A percentile compares a stretch with the other conserved stretches of the same genome.
phyloP scores from a whole-genome alignment of 2,797 vertebrate genomes.

The Hypotaenidia okinawae region DNA sequence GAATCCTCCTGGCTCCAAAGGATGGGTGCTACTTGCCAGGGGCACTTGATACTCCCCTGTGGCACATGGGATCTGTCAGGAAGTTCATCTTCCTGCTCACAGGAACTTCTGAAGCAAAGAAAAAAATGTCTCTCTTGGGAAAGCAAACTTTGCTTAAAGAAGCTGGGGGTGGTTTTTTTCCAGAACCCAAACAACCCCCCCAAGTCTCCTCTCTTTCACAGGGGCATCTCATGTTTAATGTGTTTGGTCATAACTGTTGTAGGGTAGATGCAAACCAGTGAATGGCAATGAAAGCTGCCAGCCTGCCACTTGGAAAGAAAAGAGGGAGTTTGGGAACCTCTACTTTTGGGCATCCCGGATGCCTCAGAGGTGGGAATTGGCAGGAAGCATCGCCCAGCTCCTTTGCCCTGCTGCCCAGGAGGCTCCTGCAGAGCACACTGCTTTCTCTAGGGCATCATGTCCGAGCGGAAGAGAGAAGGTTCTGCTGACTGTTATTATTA shows the following conservation, averaged over 20 bases:
- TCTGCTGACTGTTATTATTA: slow-evolving; percentile 50
- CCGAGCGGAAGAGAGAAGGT: slow-evolving; percentile 44
- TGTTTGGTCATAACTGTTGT: not conserved
- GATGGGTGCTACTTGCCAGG: not conserved
- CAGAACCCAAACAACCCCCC: not conserved
- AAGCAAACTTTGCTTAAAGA: not conserved
- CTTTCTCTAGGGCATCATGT: not conserved
- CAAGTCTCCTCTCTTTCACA: rapidly evolving
- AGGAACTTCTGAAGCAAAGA: not conserved
- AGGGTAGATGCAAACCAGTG: rapidly evolving
- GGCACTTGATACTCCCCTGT: not conserved
- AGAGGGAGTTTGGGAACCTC: not conserved
- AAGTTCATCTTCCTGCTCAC: not conserved
- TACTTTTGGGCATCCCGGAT: not conserved
- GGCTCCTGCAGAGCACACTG: not conserved
- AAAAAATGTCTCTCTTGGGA: not conserved
- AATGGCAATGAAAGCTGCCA: not conserved
- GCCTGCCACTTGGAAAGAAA: not conserved
- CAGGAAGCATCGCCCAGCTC: not conserved
- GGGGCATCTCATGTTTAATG: rapidly evolving
- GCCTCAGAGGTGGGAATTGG: not conserved
- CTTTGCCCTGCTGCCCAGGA: not conserved
- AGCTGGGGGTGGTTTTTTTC: too few species aligned
- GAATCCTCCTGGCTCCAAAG: slow-evolving; percentile 35
- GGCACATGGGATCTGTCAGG: rapidly evolving